Evolutionary conservation across 1,140 invertebrate species (phyloP), one percentile per base, ranked within the genome.

Genomic region (Drosophila insularis): DNA sequence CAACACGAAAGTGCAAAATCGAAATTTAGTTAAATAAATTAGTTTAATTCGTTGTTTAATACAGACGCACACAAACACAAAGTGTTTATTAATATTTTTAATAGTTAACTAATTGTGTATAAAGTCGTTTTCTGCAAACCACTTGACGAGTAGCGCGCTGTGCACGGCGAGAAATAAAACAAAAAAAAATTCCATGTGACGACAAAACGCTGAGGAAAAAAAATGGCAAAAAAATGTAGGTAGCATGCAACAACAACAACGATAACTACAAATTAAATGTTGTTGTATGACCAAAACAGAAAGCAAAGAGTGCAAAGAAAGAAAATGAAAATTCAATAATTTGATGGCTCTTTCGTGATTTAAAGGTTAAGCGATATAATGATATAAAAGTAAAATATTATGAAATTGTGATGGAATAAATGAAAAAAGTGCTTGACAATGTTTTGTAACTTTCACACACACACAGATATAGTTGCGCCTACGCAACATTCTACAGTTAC

Each of bases 191-290:
- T 73, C 62, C 70, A 85, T 85, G 81, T 86, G 81, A 80, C 66
- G 55, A 50, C 43, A 10, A 50, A 50, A 50, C 43, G 43, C 43
- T 74, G 62, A 67, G 40, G 67, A 59, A 58, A 81, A 68, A 82
- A 87, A 82, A 86, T 87, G 82, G 84, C 84, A 87, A 87, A 82
- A 69, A 87, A 87, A 82, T 80, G 79, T 87, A 89, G 79, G 82
- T 89, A 87, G 50, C 61, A 73, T 43, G 11, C 60, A 64, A 58
- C 64, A 74, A 60, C 58, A 71, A 59, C 10, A 64, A 54, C 64
- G 71, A 60, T 54, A 71, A 59, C 11, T 70, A 46, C 17, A 27
- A 63, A 63, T 58, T 58, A 17, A 58, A 35, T 58, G 55, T 58
- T 58, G 55, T 58, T 58, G 35, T 61, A 61, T 17, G 21, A 27